Percentiles rank a stretch among this genome's conserved stretches.
Evolutionary conservation across 2,113 vertebrate genomes (phyloP).

Genomic region (Pleuronectes platessa): DNA sequence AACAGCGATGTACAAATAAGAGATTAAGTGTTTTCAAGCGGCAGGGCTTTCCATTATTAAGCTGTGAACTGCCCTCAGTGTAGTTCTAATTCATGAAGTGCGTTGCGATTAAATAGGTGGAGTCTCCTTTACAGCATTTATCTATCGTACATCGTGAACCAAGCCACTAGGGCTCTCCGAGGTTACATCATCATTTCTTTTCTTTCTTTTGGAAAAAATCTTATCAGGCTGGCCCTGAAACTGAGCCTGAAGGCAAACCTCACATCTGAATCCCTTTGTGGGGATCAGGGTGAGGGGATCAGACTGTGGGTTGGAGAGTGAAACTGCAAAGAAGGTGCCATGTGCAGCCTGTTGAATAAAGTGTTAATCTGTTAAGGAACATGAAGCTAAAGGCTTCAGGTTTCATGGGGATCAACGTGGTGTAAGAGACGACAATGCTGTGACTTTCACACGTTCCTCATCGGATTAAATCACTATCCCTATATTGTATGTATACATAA

Average conservation of each 20-base stretch:
- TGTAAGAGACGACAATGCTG: background rate
- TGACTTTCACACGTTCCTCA: background rate
- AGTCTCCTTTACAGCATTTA: background rate
- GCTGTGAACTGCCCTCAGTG: background rate
- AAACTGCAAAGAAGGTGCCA: conserved; percentile 21
- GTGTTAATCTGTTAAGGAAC: conserved; percentile 17
- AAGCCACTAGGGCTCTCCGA: background rate
- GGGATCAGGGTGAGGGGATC: conserved; percentile 37
- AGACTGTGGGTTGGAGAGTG: conserved; percentile 10
- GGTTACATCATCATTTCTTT: conserved; percentile 12
- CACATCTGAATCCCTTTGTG: conserved; percentile 35
- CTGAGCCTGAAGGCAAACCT: conserved; percentile 43
- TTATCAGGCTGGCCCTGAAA: conserved; percentile 17
- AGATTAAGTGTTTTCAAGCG: conserved; percentile 8
- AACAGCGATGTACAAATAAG: conserved; percentile 2
- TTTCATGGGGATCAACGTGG: background rate
- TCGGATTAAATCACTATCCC: too few relatives aligned
- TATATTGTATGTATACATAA: too few relatives aligned
- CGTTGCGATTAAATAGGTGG: background rate
- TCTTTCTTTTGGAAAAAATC: background rate
- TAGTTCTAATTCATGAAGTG: background rate
- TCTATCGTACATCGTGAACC: background rate
- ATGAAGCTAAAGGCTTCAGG: background rate
- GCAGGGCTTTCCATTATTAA: background rate
- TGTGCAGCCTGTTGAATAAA: conserved; percentile 11